phyloP scores from a whole-genome alignment of 2,113 vertebrate species.

The Brachirus orientalis region DNA sequence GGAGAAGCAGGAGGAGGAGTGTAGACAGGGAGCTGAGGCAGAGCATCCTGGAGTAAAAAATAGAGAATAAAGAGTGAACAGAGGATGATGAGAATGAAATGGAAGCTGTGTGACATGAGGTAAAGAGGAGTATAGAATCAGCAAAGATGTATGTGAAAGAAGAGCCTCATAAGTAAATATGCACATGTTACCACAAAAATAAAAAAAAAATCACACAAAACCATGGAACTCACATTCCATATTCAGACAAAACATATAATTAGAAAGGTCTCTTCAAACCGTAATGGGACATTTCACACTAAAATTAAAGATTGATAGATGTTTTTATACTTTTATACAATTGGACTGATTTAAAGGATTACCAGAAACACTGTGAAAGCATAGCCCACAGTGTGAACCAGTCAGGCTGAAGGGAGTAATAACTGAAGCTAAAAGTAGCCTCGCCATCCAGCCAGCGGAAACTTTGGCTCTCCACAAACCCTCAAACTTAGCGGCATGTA shows the following conservation, averaged over 20 bases:
- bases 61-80: background rate
- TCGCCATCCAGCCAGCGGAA: conserved; percentile 65
- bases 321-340: conserved; percentile 52
- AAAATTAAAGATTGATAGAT: conserved; percentile 59
- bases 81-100: conserved; percentile 7
- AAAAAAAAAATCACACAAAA: conserved; percentile 57
- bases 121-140: conserved; percentile 2
- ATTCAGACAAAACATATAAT: conserved; percentile 68
- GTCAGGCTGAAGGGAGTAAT: conserved; percentile 44
- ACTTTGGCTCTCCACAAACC: conserved; percentile 73
- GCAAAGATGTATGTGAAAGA: conserved; percentile 24
- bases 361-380: conserved; percentile 19
- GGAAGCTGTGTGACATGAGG: background rate
- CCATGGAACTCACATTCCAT: conserved; percentile 63
- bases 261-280: conserved; percentile 58
- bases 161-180: conserved; percentile 44
- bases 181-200: conserved; percentile 63
- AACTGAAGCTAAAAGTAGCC: conserved; percentile 69
- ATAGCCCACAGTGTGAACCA: conserved; percentile 44
- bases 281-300: conserved; percentile 53
- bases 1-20: conserved; percentile 54
- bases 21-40: conserved; percentile 59
- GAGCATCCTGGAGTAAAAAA: conserved; percentile 64
- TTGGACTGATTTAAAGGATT: conserved; percentile 46
- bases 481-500: conserved; percentile 56